Conservation (phyloP, 2,113 vertebrate genomes). For the Rhinolophus ferrumequinum region DNA sequence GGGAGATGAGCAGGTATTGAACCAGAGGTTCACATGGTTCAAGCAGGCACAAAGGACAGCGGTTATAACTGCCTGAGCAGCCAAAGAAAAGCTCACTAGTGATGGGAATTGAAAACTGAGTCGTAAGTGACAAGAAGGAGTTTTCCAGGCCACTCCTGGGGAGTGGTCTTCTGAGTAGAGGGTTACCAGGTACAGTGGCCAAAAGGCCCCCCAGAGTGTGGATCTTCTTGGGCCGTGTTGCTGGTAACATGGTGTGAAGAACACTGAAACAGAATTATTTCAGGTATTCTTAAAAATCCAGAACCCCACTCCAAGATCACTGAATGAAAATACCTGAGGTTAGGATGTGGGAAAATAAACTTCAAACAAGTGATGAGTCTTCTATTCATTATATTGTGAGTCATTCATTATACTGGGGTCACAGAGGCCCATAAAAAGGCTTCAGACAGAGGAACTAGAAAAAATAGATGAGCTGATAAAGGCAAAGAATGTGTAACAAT, state of each 20-base stretch:
- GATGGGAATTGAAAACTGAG: not conserved
- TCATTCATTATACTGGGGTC: not conserved
- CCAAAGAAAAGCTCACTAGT: not conserved
- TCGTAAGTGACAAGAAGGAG: not conserved
- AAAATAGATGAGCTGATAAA: not conserved
- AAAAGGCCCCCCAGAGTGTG: accelerated
- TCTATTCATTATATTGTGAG: not conserved
- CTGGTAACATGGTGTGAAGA: not conserved
- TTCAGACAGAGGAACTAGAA: not conserved
- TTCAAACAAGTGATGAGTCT: constrained; percentile 1
- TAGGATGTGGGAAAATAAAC: not conserved
- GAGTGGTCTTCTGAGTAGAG: not conserved
- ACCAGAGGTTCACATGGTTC: not conserved
- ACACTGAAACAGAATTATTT: not conserved
- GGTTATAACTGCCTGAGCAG: not conserved
- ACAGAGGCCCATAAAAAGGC: not conserved
- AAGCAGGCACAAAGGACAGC: not conserved
- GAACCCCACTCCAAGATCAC: not conserved
- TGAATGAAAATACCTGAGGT: not conserved
- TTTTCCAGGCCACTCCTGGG: not conserved
- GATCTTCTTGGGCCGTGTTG: not conserved
- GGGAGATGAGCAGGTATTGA: not conserved
- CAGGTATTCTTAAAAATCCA: not conserved
- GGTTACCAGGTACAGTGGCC: not conserved
- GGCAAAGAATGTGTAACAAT: not conserved